phyloP scores from a whole-genome alignment of 2,113 vertebrate genomes.

The Equus quagga region DNA sequence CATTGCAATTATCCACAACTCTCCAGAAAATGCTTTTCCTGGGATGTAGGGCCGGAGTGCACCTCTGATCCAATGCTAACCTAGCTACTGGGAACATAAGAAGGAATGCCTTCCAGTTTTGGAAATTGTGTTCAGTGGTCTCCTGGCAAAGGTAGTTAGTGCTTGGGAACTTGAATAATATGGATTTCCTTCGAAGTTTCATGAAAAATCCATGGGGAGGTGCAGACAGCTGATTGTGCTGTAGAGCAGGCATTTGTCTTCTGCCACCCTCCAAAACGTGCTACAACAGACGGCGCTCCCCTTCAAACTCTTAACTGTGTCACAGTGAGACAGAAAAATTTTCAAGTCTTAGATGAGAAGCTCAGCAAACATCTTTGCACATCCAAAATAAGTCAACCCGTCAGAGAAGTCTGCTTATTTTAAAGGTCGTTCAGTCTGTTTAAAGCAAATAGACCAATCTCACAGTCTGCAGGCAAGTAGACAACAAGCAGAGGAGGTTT shows the following conservation, averaged over 20 bases:
- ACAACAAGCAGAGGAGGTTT: constrained; percentile 66
- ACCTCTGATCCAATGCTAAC: background rate
- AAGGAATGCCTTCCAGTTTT: background rate
- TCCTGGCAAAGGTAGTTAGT: constrained; percentile 34
- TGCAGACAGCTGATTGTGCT: background rate
- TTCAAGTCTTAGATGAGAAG: constrained; percentile 18
- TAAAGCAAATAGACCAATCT: constrained; percentile 67
- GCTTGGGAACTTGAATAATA: background rate
- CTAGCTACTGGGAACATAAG: background rate
- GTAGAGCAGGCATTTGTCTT: background rate
- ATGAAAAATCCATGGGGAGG: background rate
- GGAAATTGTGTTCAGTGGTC: background rate
- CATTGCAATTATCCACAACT: background rate
- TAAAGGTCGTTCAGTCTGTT: constrained; percentile 50
- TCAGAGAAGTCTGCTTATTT: constrained; percentile 10
- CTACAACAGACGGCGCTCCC: background rate
- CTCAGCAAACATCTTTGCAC: constrained; percentile 40
- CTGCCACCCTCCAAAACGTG: background rate
- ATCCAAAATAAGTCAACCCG: constrained; percentile 56
- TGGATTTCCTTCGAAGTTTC: constrained; percentile 17
- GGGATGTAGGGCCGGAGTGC: background rate
- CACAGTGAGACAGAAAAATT: background rate
- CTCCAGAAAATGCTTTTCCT: background rate
- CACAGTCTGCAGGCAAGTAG: constrained; percentile 56
- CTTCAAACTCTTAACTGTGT: constrained; percentile 14